These are phyloP conservation scores for Scaptomyza cyrtandrae DNA, from an alignment of 2,888 invertebrate genomes.

Conservation along the genomic window DNA sequence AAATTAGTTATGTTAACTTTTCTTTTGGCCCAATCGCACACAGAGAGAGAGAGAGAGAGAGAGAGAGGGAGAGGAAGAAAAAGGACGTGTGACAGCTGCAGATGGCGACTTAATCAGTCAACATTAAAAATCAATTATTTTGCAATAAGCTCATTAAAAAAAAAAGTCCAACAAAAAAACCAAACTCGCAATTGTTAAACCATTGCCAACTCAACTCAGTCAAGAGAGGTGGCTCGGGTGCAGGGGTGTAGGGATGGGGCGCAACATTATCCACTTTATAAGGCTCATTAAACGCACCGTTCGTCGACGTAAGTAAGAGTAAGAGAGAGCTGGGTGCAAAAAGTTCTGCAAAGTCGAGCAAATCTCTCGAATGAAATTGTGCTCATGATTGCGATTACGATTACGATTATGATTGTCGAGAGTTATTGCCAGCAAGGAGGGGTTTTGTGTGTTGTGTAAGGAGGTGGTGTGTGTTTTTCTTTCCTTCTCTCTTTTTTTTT, in stretches of 20 bases:
- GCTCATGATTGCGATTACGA: slow-evolving; percentile 69
- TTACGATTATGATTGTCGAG: slow-evolving; percentile 69
- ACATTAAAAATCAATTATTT: slow-evolving; percentile 67
- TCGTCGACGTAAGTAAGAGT: no score
- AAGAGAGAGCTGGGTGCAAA: slow-evolving; percentile 27
- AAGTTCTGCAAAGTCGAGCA: slow-evolving; percentile 33
- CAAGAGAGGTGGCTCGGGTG: neutral
- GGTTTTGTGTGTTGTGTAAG: no score
- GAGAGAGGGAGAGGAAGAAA: no score
- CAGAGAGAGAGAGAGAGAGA: no score
- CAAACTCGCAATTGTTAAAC: slow-evolving; percentile 18
- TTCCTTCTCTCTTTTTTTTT: no score
- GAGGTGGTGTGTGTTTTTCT: no score
- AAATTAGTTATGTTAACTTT: no score
- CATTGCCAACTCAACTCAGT: neutral
- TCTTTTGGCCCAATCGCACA: no score
- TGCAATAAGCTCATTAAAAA: slow-evolving; percentile 58
- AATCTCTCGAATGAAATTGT: slow-evolving; percentile 72
- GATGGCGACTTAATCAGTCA: slow-evolving; percentile 13
- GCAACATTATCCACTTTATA: slow-evolving; percentile 55
- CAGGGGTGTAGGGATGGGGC: neutral
- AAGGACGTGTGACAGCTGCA: no score
- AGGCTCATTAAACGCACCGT: slow-evolving; percentile 68
- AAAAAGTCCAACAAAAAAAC: neutral
- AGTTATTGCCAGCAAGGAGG: slow-evolving; percentile 33